Conservation (phyloP, 2,888 invertebrate genomes). For the Orchesellides sinensis region DNA sequence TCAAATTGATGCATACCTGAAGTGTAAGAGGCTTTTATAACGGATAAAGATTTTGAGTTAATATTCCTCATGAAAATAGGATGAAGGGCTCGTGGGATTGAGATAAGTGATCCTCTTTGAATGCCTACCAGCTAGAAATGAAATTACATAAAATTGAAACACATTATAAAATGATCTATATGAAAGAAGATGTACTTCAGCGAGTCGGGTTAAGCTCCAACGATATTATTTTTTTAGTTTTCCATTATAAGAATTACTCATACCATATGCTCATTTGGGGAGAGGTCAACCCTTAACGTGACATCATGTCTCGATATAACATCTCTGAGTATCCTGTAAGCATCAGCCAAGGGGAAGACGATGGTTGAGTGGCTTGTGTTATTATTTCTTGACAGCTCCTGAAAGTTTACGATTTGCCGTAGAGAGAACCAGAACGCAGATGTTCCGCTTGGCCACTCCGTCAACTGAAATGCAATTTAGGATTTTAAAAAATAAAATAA, state of each 20-base stretch:
- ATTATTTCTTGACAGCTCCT: slow-evolving; percentile 74
- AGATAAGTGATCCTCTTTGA: slow-evolving; percentile 75
- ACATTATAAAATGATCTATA: neutral
- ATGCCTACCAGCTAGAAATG: slow-evolving; percentile 75
- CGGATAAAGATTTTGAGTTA: slow-evolving; percentile 73
- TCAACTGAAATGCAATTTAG: slow-evolving; percentile 71
- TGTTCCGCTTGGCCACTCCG: slow-evolving; percentile 74
- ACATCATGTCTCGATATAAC: slow-evolving; percentile 76
- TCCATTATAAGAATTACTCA: neutral
- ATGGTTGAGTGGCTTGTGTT: slow-evolving; percentile 75
- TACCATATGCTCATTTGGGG: slow-evolving; percentile 75
- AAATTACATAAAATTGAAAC: slow-evolving; percentile 3
- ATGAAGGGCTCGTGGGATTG: slow-evolving; percentile 76
- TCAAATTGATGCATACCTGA: slow-evolving; percentile 74
- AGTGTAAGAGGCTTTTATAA: slow-evolving; percentile 75
- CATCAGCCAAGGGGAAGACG: slow-evolving; percentile 75
- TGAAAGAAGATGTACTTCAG: slow-evolving; percentile 4
- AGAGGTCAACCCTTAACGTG: slow-evolving; percentile 75
- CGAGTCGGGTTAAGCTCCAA: too few relatives aligned
- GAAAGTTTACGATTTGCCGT: slow-evolving; percentile 75
- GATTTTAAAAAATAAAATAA: slow-evolving; percentile 16
- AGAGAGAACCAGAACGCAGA: slow-evolving; percentile 76
- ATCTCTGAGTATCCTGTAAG: slow-evolving; percentile 76
- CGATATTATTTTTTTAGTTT: too few relatives aligned
- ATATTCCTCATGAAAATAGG: slow-evolving; percentile 74